Conservation (phyloP, 2,113 vertebrate genomes). For the Trichomycterus rosablanca region DNA sequence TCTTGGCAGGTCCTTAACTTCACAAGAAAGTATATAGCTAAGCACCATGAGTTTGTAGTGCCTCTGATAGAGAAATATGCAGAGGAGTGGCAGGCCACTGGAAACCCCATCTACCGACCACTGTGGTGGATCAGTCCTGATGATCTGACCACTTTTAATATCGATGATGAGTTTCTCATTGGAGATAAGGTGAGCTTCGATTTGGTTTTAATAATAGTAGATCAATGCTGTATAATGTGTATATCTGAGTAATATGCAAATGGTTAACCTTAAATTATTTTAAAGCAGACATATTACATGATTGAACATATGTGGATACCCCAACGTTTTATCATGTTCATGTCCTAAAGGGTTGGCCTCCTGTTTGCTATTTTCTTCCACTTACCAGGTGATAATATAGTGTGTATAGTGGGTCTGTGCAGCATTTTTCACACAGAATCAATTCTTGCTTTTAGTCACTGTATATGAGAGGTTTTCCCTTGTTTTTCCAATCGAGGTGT, state of each 20-base stretch:
- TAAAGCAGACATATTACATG: background rate
- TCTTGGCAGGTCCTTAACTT: constrained; percentile 75
- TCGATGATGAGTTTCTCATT: constrained; percentile 85
- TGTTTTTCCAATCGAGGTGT: no score
- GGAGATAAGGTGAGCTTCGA: constrained; percentile 76
- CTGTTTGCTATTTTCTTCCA: no score
- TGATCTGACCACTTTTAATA: constrained; percentile 70
- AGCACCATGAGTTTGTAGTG: constrained; percentile 73
- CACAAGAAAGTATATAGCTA: constrained; percentile 70
- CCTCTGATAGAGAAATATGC: constrained; percentile 74
- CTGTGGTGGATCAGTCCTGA: constrained; percentile 85
- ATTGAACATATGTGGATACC: no score
- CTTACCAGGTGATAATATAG: no score
- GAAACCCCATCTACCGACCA: constrained; percentile 78
- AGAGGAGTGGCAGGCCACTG: constrained; percentile 67
- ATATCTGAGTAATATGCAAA: no score
- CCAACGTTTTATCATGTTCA: no score
- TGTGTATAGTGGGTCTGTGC: no score
- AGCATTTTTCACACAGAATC: no score
- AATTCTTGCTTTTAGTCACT: no score
- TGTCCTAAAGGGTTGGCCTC: no score
- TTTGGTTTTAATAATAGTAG: background rate
- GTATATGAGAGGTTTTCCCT: no score
- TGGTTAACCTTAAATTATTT: background rate
- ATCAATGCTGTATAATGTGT: no score